Percentiles rank a stretch among this genome's conserved stretches.
These are phyloP conservation scores for Salpingus planirostris DNA, from an alignment of 2,888 invertebrate genomes.

Conservation along the genomic window DNA sequence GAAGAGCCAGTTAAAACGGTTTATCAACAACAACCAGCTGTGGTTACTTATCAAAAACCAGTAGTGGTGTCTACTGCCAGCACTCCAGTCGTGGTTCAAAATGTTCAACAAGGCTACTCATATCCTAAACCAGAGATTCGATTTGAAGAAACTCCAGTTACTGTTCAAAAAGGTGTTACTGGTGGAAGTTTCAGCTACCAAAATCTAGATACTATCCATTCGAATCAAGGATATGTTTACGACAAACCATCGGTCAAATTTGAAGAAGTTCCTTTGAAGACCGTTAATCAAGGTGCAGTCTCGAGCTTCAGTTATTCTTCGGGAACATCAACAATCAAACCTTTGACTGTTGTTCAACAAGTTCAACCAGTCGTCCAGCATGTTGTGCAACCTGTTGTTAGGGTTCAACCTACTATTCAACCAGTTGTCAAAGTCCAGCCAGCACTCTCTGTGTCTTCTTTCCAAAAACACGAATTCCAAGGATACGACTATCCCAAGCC, in stretches of 20 bases:
- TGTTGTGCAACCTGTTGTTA: not conserved
- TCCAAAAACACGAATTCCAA: constrained; percentile 4
- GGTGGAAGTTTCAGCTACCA: constrained; percentile 4
- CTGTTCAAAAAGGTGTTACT: too few species aligned
- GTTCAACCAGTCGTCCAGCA: not conserved
- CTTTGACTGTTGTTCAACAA: not conserved
- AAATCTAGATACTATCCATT: too few species aligned
- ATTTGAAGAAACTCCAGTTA: constrained; percentile 17
- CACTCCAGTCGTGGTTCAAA: not conserved
- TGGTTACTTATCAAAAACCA: constrained; percentile 33
- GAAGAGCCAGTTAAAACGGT: constrained; percentile 10
- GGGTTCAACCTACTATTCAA: constrained; percentile 3
- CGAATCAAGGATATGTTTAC: constrained; percentile 14
- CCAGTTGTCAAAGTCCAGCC: constrained; percentile 1
- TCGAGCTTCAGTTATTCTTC: not conserved
- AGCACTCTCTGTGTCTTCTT: constrained; percentile 3
- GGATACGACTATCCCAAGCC: constrained; percentile 9
- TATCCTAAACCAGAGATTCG: constrained; percentile 8
- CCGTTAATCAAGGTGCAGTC: too few species aligned
- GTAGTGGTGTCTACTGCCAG: constrained; percentile 21
- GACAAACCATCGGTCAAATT: constrained; percentile 22
- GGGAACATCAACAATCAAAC: not conserved
- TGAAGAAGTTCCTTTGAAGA: constrained; percentile 11
- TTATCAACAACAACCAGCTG: constrained; percentile 7
- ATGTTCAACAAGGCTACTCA: constrained; percentile 2